phyloP scores from a whole-genome alignment of 2,797 vertebrate species.

The Pachyuromys duprasi region DNA sequence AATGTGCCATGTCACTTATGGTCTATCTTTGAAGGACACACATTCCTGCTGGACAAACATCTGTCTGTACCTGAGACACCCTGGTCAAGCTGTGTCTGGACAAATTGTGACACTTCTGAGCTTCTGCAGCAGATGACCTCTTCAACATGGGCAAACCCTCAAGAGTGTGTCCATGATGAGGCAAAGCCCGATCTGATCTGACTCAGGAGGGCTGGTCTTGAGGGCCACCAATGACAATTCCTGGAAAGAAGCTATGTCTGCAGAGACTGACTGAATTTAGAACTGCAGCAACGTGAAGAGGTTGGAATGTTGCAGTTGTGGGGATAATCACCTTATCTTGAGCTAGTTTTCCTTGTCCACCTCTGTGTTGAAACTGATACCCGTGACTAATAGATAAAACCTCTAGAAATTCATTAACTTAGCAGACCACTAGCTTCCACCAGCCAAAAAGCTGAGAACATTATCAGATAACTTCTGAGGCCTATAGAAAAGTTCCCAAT shows the following conservation, averaged over 20 bases:
- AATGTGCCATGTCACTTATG: not conserved
- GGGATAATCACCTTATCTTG: not conserved
- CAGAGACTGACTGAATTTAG: no score
- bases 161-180: not conserved
- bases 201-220: not conserved
- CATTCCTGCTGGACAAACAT: not conserved
- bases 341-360: not conserved
- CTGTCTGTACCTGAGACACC: conserved; percentile 12
- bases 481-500: not conserved
- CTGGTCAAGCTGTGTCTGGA: conserved; percentile 3
- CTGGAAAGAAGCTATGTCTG: not conserved
- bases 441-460: not conserved
- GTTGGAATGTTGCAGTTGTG: not conserved
- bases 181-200: not conserved
- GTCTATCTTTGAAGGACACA: not conserved
- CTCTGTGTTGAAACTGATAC: not conserved
- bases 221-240: not conserved
- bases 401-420: not conserved
- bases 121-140: not conserved
- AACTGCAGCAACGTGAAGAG: not conserved
- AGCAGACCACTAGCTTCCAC: not conserved
- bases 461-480: not conserved
- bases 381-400: not conserved
- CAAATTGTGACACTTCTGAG: not conserved
- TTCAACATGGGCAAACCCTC: not conserved